phyloP scores from a whole-genome alignment of 1,140 invertebrate genomes.

The Bathynomus jamesi region DNA sequence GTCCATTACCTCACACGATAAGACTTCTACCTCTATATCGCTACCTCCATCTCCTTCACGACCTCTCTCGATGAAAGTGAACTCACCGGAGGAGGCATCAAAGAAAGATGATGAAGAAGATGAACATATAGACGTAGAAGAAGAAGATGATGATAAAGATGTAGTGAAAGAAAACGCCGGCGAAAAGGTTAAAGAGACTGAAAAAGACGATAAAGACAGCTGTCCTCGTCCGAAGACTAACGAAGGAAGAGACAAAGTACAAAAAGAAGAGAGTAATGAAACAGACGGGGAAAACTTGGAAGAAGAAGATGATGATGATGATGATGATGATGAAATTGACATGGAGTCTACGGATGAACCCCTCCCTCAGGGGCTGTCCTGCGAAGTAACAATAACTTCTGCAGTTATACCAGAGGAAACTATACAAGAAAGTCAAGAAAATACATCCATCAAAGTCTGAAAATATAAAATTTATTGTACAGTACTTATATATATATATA shows the following conservation, averaged over 20 bases:
- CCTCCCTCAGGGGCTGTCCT: neutral
- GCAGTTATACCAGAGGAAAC: too few relatives aligned
- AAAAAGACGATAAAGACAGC: neutral
- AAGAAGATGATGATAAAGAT: neutral
- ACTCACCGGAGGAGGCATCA: neutral
- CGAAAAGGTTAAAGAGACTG: neutral
- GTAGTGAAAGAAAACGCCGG: neutral
- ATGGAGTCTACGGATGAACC: neutral
- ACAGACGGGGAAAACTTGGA: neutral
- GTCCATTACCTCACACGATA: neutral
- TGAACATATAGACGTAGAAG: neutral
- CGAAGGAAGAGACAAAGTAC: neutral
- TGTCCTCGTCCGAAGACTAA: neutral
- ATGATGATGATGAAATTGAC: neutral
- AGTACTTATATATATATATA: too few relatives aligned
- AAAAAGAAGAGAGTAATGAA: neutral
- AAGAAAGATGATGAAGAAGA: neutral
- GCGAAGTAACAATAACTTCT: neutral
- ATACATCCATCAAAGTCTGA: too few relatives aligned
- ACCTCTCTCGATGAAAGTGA: neutral
- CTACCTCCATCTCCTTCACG: neutral
- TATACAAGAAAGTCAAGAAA: too few relatives aligned
- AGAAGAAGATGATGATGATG: neutral
- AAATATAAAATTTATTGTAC: too few relatives aligned
- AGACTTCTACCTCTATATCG: neutral